Conservation (phyloP, 2,113 vertebrate genomes). For the Tragelaphus imberbis region DNA sequence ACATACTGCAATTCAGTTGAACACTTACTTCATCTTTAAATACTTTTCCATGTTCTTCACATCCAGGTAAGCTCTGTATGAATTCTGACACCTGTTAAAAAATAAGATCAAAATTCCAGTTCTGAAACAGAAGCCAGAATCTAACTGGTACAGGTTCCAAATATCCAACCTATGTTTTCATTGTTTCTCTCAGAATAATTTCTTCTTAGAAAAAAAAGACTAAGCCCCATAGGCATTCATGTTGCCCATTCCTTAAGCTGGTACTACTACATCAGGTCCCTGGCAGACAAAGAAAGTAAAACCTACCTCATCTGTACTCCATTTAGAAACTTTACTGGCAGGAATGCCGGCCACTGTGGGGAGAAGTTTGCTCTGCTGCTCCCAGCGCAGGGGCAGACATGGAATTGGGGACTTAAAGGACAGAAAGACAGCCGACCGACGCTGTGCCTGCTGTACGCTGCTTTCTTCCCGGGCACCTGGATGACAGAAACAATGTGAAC, state of each 20-base stretch:
- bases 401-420: slow-evolving; percentile 84
- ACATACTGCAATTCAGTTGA: neutral
- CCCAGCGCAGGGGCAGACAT: slow-evolving; percentile 86
- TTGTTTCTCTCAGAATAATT: neutral
- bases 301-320: slow-evolving; percentile 87
- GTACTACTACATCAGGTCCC: neutral
- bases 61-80: slow-evolving; percentile 88
- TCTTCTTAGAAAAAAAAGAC: neutral
- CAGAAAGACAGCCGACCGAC: slow-evolving; percentile 82
- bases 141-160: neutral
- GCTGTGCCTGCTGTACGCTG: slow-evolving; percentile 77
- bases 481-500: slow-evolving; percentile 38
- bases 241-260: neutral
- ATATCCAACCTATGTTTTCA: neutral
- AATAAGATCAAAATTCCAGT: slow-evolving; percentile 34
- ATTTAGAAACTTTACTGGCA: slow-evolving; percentile 88
- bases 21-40: slow-evolving; percentile 89
- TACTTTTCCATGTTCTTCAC: slow-evolving; percentile 88
- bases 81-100: slow-evolving; percentile 86
- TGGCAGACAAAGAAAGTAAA: neutral
- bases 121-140: neutral
- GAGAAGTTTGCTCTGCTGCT: slow-evolving; percentile 90
- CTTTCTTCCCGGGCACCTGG: slow-evolving; percentile 81
- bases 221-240: neutral
- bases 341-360: slow-evolving; percentile 89